Evolutionary conservation across 2,113 vertebrate genomes (phyloP), one percentile per base, ranked within the genome.

Genomic region (Cromileptes altivelis): DNA sequence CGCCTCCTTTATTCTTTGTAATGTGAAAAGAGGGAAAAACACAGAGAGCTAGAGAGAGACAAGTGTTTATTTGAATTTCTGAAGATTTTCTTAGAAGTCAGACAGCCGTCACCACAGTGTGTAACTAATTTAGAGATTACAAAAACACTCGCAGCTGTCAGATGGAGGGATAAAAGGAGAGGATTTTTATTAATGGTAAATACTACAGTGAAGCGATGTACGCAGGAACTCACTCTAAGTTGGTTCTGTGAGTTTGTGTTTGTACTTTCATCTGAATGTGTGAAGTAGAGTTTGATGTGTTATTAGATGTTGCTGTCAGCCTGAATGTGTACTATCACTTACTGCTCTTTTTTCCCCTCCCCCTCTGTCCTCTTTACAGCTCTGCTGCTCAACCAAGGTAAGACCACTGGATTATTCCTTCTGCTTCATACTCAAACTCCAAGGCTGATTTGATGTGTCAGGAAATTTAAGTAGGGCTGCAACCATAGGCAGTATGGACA

Each of bases 311-410:
- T 65, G n/a, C n/a, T 56, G 27, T 27, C 23, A 25, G 52, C 5
- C 45, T 68, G 40, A 70, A 3, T 42, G 56, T 37, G 61, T 60
- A 64, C 42, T 76, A 3, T 71, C 42, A 70, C 60, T 79, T 3
- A 61, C 55, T 27, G 49, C 58, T 73, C n/a, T 17, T 27, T 42
- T 65, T 82, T 85, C 68, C 76, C 37, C 37, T 49, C 18, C 78
- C 45, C 85, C 70, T 60, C 85, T 75, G 63, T 82, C 80, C 79
- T 90, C 56, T 86, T 88, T 61, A 79, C 92, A 97, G 96, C 96
- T 90, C 94, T 96, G 82, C 95, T 96, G 23, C 95, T 97, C 70
- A 96, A 88, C 92, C 96, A 98, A 96, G 97, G 97, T 98, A 95
- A 96, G 97, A 62, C 12, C 62, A 7, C 52, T n/a, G 47, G n/a